Percentiles rank a stretch among this genome's conserved stretches.
These are phyloP conservation scores for Fragum whitleyi DNA, from an alignment of 2,888 invertebrate species.

Conservation along the genomic window DNA sequence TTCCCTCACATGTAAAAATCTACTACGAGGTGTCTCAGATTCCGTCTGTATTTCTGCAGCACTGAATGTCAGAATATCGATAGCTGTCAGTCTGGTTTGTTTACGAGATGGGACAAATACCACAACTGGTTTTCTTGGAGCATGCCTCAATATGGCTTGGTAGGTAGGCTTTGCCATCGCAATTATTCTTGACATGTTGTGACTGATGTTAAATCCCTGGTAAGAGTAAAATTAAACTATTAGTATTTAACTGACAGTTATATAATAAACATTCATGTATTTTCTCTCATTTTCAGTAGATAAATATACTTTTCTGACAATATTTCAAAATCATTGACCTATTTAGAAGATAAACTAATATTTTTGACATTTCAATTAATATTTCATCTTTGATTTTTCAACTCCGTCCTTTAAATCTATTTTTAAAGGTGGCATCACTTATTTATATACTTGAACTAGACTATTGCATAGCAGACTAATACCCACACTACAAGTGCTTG, in stretches of 20 bases:
- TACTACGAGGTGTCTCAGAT: slow-evolving; percentile 92
- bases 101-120: slow-evolving; percentile 89
- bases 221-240: slow-evolving; percentile 44
- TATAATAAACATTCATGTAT: too few species aligned
- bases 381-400: too few species aligned
- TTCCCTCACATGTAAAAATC: slow-evolving; percentile 93
- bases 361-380: too few species aligned
- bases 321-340: too few species aligned
- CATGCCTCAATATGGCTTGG: slow-evolving; percentile 92
- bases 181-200: slow-evolving; percentile 97
- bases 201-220: slow-evolving; percentile 98
- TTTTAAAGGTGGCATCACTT: too few species aligned
- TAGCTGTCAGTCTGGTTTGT: slow-evolving; percentile 96
- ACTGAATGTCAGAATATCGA: slow-evolving; percentile 97
- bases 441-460: too few species aligned
- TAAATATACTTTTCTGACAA: too few species aligned
- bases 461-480: too few species aligned
- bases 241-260: neutral
- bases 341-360: too few species aligned
- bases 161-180: slow-evolving; percentile 99
- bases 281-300: too few species aligned
- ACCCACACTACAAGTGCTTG: too few species aligned
- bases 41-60: slow-evolving; percentile 93
- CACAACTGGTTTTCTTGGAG: slow-evolving; percentile 82
- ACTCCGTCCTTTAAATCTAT: too few species aligned